phyloP scores from a whole-genome alignment of 2,888 invertebrate genomes.

The Dione juno region DNA sequence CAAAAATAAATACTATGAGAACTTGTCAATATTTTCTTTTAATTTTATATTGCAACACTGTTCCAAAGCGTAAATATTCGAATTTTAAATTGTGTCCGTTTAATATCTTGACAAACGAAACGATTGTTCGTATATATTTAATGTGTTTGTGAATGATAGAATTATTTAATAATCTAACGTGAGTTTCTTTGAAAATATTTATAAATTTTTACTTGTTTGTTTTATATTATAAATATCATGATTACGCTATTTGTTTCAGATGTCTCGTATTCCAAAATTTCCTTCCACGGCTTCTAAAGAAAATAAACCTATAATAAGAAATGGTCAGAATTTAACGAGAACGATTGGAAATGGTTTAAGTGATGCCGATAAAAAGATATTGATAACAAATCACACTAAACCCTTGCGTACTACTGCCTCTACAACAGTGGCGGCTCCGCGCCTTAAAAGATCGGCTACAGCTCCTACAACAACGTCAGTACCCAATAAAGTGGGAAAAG shows the following conservation, averaged over 20 bases:
- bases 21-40: neutral
- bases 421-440: slow-evolving; percentile 57
- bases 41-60: slow-evolving; percentile 31
- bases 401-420: slow-evolving; percentile 56
- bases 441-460: slow-evolving; percentile 69
- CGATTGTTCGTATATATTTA: slow-evolving; percentile 32
- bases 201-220: neutral
- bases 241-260: slow-evolving; percentile 58
- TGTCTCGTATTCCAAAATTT: slow-evolving; percentile 77
- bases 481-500: slow-evolving; percentile 64
- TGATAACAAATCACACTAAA: slow-evolving; percentile 72
- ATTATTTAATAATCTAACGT: slow-evolving; percentile 27
- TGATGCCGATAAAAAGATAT: slow-evolving; percentile 71
- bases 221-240: neutral
- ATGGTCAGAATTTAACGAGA: slow-evolving; percentile 55
- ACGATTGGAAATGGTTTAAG: slow-evolving; percentile 66
- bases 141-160: slow-evolving; percentile 31
- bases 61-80: slow-evolving; percentile 49
- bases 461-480: slow-evolving; percentile 59
- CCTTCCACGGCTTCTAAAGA: slow-evolving; percentile 67
- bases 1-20: neutral
- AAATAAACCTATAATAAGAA: slow-evolving; percentile 65
- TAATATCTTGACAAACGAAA: slow-evolving; percentile 48
- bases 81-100: slow-evolving; percentile 61
- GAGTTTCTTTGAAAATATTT: neutral